Percentiles rank a stretch among this genome's conserved stretches.
Evolutionary conservation across 2,113 vertebrate genomes (phyloP).

Genomic region (Coturnix japonica): DNA sequence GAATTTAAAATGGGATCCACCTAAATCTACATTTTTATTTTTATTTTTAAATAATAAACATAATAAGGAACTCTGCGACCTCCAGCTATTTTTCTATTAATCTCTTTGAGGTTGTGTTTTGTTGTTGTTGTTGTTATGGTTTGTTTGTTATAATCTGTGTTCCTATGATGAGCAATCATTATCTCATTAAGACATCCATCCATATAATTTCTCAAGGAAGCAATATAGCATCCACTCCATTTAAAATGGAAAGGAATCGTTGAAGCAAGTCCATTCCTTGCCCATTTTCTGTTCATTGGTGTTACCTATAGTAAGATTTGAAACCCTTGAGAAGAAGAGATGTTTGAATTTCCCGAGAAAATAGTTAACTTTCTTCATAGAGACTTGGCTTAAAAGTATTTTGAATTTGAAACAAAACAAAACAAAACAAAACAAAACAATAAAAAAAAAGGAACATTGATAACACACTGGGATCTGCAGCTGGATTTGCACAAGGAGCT

Average conservation of each 20-base stretch:
- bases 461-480: neutral
- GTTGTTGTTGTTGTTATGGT: too few relatives aligned
- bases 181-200: neutral
- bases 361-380: neutral
- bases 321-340: neutral
- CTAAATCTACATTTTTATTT: neutral
- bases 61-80: neutral
- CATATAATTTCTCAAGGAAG: neutral
- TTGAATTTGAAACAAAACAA: neutral
- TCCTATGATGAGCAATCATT: neutral
- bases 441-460: too few relatives aligned
- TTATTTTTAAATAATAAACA: neutral
- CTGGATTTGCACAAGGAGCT: neutral
- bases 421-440: too few relatives aligned
- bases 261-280: neutral
- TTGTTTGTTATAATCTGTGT: neutral
- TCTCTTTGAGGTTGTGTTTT: neutral
- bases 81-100: neutral
- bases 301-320: neutral
- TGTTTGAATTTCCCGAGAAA: neutral
- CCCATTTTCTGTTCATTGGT: neutral
- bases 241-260: neutral
- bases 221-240: neutral
- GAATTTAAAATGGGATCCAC: neutral
- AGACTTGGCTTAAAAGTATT: neutral